Percentiles rank a stretch among this genome's conserved stretches.
Evolutionary conservation across 2,888 invertebrate species (phyloP).

Genomic region (Scelioninae gen. 1): DNA sequence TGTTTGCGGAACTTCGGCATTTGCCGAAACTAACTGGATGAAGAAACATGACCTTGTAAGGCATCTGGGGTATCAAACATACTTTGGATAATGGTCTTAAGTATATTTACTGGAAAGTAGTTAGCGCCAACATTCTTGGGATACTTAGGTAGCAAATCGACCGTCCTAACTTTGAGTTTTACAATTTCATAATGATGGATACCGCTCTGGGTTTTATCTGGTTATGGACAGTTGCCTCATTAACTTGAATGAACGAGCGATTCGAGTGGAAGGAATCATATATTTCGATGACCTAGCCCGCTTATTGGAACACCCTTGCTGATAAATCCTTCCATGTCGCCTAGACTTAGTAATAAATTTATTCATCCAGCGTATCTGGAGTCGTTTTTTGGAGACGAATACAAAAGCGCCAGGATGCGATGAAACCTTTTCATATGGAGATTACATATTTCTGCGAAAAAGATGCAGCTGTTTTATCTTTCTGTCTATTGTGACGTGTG

Average conservation of each 20-base stretch:
- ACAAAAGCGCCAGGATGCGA: slow-evolving; percentile 1
- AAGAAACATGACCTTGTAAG: slow-evolving; percentile 26
- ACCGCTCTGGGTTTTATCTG: slow-evolving; percentile 30
- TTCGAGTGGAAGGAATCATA: slow-evolving; percentile 5
- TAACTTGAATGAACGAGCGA: slow-evolving; percentile 40
- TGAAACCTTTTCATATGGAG: slow-evolving; percentile 35
- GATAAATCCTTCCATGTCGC: slow-evolving; percentile 11
- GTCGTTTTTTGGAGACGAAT: slow-evolving; percentile 8
- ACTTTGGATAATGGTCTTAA: slow-evolving; percentile 21
- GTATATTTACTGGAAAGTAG: slow-evolving; percentile 39
- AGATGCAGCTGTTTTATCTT: slow-evolving; percentile 27
- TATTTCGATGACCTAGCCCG: slow-evolving; percentile 13
- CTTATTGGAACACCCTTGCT: slow-evolving; percentile 16
- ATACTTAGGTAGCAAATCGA: slow-evolving; percentile 34
- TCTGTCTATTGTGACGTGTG: slow-evolving; percentile 15
- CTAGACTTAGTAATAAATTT: slow-evolving; percentile 25
- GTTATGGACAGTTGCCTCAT: slow-evolving; percentile 42
- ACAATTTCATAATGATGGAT: slow-evolving; percentile 37
- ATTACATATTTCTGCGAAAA: slow-evolving; percentile 33
- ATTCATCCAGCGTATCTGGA: slow-evolving; percentile 9
- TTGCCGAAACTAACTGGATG: slow-evolving; percentile 15
- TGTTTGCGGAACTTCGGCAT: slow-evolving; percentile 22
- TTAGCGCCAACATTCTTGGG: slow-evolving; percentile 33
- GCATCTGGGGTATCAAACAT: slow-evolving; percentile 38
- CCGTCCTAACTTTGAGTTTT: slow-evolving; percentile 27